Base-by-base conservation (phyloP, 2,113 vertebrate species). In the Coregonus clupeaformis region DNA sequence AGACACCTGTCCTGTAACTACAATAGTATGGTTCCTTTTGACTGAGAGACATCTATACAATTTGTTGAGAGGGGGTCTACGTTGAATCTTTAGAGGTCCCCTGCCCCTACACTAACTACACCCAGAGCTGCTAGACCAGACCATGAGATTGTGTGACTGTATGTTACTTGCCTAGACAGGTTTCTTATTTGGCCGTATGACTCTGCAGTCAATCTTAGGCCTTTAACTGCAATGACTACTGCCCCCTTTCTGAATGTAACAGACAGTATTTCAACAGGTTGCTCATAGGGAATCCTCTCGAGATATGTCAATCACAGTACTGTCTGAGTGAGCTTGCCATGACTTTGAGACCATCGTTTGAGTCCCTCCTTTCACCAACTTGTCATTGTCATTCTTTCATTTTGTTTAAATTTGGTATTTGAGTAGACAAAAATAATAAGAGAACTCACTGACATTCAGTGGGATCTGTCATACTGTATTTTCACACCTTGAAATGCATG, bases 301-400 rank as follows among this genome's bases (percentile, higher is more conserved):
- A 69, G 74, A 77, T 75, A 68, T 84, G 83, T 70, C 83, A 82
- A 66, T 82, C 80, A 84, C 11, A 42, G 36, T 75, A 69, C 65
- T 75, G 32, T 29, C 45, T 74, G 80, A 30, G 59, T 70, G 73
- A 76, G 74, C 60, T 76, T 27, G 69, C 71, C 25, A 30, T 60
- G 69, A 79, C 80, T 79, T 30, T 32, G 42, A 75, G 77, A 66
- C 71, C 71, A 76, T 79, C 67, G 76, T 68, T 74, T 25, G 29
- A 47, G 67, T 27, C 59, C 32, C 13, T 42, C 68, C 16, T 22
- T 29, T 71, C 77, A 47, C 14, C 3, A 36, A 52, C 73, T 77
- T 75, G 47, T 72, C 64, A 62, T 25, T 62, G 29, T 20, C 5
- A 59, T 69, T 57, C 55, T 29, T 64, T 22, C 6, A 1, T 47